Conservation (phyloP, 2,888 invertebrate species). For the Eurytoma adleriae region DNA sequence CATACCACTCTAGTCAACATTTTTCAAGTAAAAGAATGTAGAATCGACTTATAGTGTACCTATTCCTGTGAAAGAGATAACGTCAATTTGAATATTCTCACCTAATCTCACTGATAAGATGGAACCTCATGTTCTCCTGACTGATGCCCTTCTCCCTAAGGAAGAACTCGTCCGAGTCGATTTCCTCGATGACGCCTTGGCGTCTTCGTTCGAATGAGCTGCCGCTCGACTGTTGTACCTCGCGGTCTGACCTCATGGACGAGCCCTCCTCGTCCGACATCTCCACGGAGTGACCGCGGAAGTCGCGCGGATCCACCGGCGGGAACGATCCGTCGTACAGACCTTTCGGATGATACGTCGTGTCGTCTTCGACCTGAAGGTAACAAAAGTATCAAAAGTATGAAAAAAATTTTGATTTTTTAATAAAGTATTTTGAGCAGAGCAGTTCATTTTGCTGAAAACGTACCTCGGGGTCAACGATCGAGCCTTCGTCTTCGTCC, state of each 20-base stretch:
- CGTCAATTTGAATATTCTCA: too few species aligned
- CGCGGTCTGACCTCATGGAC: conserved; percentile 75
- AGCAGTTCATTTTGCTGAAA: background rate
- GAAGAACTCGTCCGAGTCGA: conserved; percentile 92
- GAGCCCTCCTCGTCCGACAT: conserved; percentile 64
- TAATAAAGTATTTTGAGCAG: background rate
- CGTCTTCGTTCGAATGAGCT: conserved; percentile 79
- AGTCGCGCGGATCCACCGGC: conserved; percentile 68
- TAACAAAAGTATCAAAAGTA: too few species aligned
- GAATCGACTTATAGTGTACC: too few species aligned
- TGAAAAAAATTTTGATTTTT: too few species aligned
- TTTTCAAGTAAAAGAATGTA: too few species aligned
- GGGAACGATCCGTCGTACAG: conserved; percentile 58
- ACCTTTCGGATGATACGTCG: conserved; percentile 35
- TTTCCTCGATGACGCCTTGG: conserved; percentile 87
- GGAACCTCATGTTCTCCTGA: conserved; percentile 84
- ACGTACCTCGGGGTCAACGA: conserved; percentile 45
- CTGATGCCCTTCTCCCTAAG: conserved; percentile 89
- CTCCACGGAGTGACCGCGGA: conserved; percentile 50
- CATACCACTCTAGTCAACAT: too few species aligned
- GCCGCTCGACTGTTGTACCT: conserved; percentile 80
- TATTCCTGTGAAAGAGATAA: too few species aligned
- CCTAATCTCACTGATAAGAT: conserved; percentile 52
- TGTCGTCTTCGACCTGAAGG: conserved; percentile 35
- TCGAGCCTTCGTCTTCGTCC: conserved; percentile 13